Evolutionary conservation across 2,888 invertebrate genomes (phyloP).

Genomic region (Lasius platythorax): DNA sequence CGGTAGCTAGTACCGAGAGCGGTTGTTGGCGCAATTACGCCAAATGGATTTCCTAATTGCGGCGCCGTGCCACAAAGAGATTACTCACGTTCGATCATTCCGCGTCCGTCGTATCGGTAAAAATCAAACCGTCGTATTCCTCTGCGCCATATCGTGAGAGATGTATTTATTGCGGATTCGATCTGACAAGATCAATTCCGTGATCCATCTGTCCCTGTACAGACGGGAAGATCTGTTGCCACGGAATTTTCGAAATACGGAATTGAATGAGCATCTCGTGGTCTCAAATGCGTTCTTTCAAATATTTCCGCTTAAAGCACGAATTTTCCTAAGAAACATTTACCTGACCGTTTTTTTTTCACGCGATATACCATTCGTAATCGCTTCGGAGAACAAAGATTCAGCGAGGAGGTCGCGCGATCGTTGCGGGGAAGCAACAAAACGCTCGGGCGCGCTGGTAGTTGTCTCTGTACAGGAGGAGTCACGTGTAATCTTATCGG

Average conservation of each 20-base stretch:
- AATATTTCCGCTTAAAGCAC: too few relatives aligned
- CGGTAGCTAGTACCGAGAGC: constrained; percentile 75
- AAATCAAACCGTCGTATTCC: constrained; percentile 53
- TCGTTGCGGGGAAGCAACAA: constrained; percentile 14
- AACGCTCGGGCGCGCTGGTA: constrained; percentile 37
- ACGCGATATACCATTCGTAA: background rate
- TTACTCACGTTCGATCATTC: constrained; percentile 82
- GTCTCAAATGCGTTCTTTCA: background rate
- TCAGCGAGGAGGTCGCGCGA: constrained; percentile 6
- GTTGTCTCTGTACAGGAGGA: constrained; percentile 50
- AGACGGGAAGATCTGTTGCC: background rate
- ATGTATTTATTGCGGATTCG: constrained; percentile 27
- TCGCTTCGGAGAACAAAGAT: constrained; percentile 28
- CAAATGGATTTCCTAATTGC: constrained; percentile 86
- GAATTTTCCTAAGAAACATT: background rate
- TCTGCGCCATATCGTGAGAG: background rate
- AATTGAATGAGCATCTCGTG: background rate
- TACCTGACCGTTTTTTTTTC: background rate
- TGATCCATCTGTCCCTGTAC: background rate
- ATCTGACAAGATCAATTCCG: constrained; percentile 26
- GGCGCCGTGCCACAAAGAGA: constrained; percentile 78
- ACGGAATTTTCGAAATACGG: constrained; percentile 6
- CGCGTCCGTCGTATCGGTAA: constrained; percentile 59
- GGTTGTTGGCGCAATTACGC: constrained; percentile 84
- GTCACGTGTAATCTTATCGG: constrained; percentile 73